Base-by-base conservation (phyloP, 2,888 invertebrate species). In the Junonia oenone region DNA sequence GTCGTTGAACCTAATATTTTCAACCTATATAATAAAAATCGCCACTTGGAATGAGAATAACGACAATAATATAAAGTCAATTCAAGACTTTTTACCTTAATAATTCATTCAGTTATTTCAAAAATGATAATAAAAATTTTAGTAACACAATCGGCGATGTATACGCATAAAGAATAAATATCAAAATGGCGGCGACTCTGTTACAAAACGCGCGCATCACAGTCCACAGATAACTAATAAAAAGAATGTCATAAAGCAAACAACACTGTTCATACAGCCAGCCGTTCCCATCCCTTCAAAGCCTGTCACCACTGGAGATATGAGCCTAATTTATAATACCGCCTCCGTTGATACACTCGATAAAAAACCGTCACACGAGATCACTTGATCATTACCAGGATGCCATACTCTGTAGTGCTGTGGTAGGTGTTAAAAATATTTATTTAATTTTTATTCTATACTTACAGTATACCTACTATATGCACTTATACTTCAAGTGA, bases 281-380 rank as follows among this genome's bases (percentile, higher is more conserved):
- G 43, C 55, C 52, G 59, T 67, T 68, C 69, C 67, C 67, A 66
- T 60, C 64, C 64, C 63, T 65, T 65, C 68, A 63, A 63, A 64
- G 62, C 60, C 65, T 63, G 64, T 68, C 67, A 65, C 64, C 63
- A 58, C 61, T 52, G 50, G 61, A 66, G 68, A 66, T 66, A 67
- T 64, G 64, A 59, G 56, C 56, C 64, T 64, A 61, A 67, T 68
- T 67, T 68, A 69, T 66, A 65, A 65, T 62, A 64, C 61, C 58
- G 59, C 61, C 65, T 62, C 59, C 58, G 59, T 60, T 65, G 61
- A 66, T 66, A 64, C 59, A 50, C 48, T 49, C 59, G 65, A 68
- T 68, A 68, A 68, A 66, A 66, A 66, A 64, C 59, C 62, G 55
- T 65, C 62, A 59, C 63, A 63, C 60, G 64, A 59, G 55, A 61